Conservation (phyloP, 2,797 vertebrate species). For the Delichon dasypus region DNA sequence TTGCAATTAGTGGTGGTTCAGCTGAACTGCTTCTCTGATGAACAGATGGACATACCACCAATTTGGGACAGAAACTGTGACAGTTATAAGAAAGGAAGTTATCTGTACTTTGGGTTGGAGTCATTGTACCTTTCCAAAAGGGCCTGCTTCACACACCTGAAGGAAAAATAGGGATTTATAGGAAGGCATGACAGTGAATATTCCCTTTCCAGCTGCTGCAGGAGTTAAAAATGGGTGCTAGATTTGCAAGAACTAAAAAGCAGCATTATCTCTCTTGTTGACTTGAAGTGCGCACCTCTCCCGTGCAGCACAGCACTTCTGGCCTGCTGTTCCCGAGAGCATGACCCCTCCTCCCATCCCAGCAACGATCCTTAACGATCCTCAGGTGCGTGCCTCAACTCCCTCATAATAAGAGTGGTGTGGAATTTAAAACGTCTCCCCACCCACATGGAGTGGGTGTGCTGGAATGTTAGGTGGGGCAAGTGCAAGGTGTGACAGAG, state of each 20-base stretch:
- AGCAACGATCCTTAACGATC: not conserved
- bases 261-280: not conserved
- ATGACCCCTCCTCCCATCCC: not conserved
- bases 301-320: not conserved
- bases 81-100: not conserved
- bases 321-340: not conserved
- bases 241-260: not conserved
- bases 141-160: not conserved
- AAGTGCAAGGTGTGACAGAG: not conserved
- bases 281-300: not conserved
- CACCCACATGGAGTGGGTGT: slow-evolving; percentile 1
- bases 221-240: not conserved
- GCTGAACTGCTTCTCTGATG: not conserved
- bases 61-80: not conserved
- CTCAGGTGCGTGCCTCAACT: not conserved
- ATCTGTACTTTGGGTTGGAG: not conserved
- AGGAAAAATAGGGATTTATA: not conserved
- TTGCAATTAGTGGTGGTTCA: not conserved
- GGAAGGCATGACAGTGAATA: not conserved
- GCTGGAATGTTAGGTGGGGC: slow-evolving; percentile 12
- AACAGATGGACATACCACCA: not conserved
- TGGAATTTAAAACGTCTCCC: slow-evolving; percentile 23
- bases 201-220: not conserved
- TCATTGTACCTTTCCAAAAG: not conserved
- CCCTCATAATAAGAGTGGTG: not conserved